Evolutionary conservation across 2,113 vertebrate species (phyloP), one percentile per base, ranked within the genome.

Genomic region (Psephotus haematonotus): DNA sequence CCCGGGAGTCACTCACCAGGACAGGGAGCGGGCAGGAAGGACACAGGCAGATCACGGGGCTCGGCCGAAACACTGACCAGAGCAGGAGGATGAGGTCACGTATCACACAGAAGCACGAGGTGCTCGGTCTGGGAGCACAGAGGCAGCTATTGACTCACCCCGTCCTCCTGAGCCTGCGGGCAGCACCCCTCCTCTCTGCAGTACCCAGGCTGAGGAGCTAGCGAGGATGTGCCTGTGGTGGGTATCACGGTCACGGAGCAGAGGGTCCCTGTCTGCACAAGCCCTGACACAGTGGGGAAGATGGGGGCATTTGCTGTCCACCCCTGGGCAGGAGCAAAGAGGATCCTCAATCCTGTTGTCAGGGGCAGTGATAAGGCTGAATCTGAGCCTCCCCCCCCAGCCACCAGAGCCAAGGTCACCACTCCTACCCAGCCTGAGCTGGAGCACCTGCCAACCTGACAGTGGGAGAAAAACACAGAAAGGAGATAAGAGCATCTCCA

Each of bases 51-150:
- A 11, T 41, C 77, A 43, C 4, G 8, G 18, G 77, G 72, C 39
- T 12, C 13, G 37, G 50, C 82, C 5, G 0, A n/a, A 13, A 37
- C 1, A 31, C 49, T 0, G 15, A 22, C 33, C 55, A 4, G 49
- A 62, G 79, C 0, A 1, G 17, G 5, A 67, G 47, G 52, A 68
- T 39, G 90, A 82, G 82, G 70, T 85, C 88, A 76, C 6, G 5
- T 3, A 39, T 22, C 87, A 75, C 2, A 0, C 92, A 55, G 81
- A 16, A 85, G 92, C 86, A 93, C 28, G 50, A 67, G 95, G 64
- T 1, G 22, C 57, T 29, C 0, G 0, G 4, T 22, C 65, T 7
- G 41, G 24, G 41, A 50, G 33, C 39, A 13, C 20, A 2, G 37
- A 24, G 64, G 2, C 82, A 75, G 71, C 75, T 4, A 1, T 2